Base-by-base conservation (phyloP, 2,113 vertebrate species). In the Danionella cerebrum region DNA sequence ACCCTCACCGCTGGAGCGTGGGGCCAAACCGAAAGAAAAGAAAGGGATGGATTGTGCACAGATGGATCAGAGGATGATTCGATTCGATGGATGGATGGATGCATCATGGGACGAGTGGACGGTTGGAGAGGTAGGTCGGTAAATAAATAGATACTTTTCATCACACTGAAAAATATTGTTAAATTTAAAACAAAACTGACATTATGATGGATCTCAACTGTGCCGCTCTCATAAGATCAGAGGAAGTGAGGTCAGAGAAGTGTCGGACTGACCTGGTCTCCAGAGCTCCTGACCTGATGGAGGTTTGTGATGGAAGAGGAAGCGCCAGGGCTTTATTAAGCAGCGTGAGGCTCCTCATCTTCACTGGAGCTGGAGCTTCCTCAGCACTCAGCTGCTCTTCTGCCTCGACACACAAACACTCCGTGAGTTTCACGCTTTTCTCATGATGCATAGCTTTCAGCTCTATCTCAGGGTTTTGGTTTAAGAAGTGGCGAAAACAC, bases 221-320 rank as follows among this genome's bases (percentile, higher is more conserved):
- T 24, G 36, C 19, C 13, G 41, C 3, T 13, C 25, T 47, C 25
- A 33, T 47, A 24, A 47, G 29, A 35, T 47, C 16, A 59, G 38
- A 59, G 29, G n/a, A n/a, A 41, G 14, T 16, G n/a, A n/a, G 12
- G 42, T 48, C 42, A 31, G 22, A 45, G 25, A 31, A 14, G 41
- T 33, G 53, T 66, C 63, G 52, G 24, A 38, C 13, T 66, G 63
- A 72, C 36, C 41, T 65, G 24, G 58, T 33, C 29, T 63, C 31
- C 11, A 7, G 59, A 36, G 25, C 18, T 25, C 41, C 36, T 19
- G 45, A 29, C n/a, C 18, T 52, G 31, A 45, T 50, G 14, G 27
- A 14, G 45, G 12, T 39, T 16, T 45, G 13, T 38, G 6, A 11
- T 21, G 67, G 31, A 70, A 42, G 72, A 35, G 72, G 65, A 27